Evolutionary conservation across 2,888 invertebrate species (phyloP).

Genomic region (Germaria angustata): DNA sequence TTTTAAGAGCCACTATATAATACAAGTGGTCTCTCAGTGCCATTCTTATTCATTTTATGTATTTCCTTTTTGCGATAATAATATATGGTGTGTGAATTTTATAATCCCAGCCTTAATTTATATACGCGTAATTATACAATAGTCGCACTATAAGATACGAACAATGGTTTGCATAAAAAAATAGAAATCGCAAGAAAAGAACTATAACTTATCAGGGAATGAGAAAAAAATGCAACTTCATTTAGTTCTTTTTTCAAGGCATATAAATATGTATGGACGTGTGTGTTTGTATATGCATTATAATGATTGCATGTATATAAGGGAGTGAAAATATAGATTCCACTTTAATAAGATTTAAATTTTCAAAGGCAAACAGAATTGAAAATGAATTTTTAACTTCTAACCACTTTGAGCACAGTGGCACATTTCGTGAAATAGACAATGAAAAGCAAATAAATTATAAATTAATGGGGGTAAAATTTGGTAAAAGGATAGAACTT

Average conservation of each 20-base stretch:
- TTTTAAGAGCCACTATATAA: neutral
- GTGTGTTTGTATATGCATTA: neutral
- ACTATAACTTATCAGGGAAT: constrained; percentile 27
- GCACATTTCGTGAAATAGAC: no score
- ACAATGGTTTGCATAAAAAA: constrained; percentile 1
- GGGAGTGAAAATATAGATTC: neutral
- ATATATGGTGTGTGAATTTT: constrained; percentile 66
- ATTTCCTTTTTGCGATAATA: constrained; percentile 64
- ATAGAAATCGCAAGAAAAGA: neutral
- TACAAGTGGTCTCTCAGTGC: constrained; percentile 48
- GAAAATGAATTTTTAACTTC: no score
- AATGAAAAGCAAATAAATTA: no score
- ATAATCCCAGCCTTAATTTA: constrained; percentile 59
- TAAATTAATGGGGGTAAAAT: no score
- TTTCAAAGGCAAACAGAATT: neutral
- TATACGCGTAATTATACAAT: constrained; percentile 55
- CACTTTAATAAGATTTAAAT: neutral
- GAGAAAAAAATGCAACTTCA: constrained; percentile 2
- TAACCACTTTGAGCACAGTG: neutral
- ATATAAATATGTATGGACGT: neutral
- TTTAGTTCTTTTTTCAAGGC: neutral
- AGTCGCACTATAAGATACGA: constrained; percentile 30
- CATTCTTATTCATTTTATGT: constrained; percentile 60
- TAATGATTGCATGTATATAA: neutral
- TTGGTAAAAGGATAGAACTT: no score